Evolutionary conservation across 2,113 vertebrate species (phyloP), one percentile per base, ranked within the genome.

Genomic region (Rhinogobius similis): DNA sequence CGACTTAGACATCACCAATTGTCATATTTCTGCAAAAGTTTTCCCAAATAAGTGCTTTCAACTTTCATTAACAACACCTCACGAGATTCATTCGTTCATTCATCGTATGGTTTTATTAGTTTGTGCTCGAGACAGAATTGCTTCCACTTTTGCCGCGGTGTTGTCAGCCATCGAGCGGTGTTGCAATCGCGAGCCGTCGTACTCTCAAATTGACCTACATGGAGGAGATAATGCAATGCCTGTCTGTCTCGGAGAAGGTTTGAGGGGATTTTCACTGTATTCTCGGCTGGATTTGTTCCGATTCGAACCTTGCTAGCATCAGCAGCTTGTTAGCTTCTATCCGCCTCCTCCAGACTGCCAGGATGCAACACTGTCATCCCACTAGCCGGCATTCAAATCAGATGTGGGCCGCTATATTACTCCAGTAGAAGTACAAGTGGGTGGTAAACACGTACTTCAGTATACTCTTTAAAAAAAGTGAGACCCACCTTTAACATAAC

Each of bases 291-390:
- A 87, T 85, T 75, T 81, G 77, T 81, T 85, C 70, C 53, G 21
- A 81, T 71, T 83, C 74, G 72, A 70, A 80, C 80, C 86, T 75
- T 63, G 76, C 82, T 82, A 81, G 81, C 83, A 88, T 89, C 87
- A 87, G 88, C 88, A 90, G 82, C 86, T 88, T 84, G 79, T 91
- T 86, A 87, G 82, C 77, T 76, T 83, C 82, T 79, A 68, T 76
- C 84, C 73, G 71, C 39, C 62, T 41, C 62, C 67, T 58, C 24
- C 73, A 18, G 62, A 72, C 77, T 79, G 77, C 79, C 82, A 81
- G 73, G 69, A 79, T 68, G 39, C 70, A 38, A 67, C 77, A 73
- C 76, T 77, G 77, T 88, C 82, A 85, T 73, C 70, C 52, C 38
- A 53, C 68, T 21, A 73, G 76, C 79, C 72, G 75, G 64, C 76